A percentile compares a stretch with the other conserved stretches of the same genome.
phyloP scores from a whole-genome alignment of 2,888 invertebrate genomes.

The Sinopyrophorus schimmeli region DNA sequence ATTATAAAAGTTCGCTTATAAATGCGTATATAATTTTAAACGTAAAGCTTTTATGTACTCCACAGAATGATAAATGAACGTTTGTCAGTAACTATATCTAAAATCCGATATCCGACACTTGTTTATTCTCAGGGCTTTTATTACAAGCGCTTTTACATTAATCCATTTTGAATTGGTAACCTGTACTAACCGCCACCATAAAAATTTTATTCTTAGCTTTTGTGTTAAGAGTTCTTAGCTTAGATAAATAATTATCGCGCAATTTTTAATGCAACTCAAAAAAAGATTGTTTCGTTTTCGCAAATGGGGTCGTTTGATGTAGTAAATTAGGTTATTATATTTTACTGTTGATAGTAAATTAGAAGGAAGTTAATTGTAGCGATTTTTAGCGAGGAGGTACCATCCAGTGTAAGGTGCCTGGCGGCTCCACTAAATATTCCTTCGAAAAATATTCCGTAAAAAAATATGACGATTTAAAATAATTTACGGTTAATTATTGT shows the following conservation, averaged over 20 bases:
- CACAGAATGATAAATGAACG: slow-evolving; percentile 20
- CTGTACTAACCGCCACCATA: slow-evolving; percentile 8
- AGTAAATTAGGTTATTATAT: slow-evolving; percentile 30
- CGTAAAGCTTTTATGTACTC: slow-evolving; percentile 14
- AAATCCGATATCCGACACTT: slow-evolving; percentile 41
- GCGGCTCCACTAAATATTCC: too few relatives aligned
- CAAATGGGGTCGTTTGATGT: not conserved
- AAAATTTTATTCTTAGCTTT: too few relatives aligned
- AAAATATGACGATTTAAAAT: too few relatives aligned
- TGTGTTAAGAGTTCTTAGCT: too few relatives aligned
- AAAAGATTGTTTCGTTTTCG: slow-evolving; percentile 5
- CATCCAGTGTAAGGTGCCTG: slow-evolving; percentile 28
- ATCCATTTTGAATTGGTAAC: slow-evolving; percentile 23
- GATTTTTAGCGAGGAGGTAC: slow-evolving; percentile 29
- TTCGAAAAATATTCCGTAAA: too few relatives aligned
- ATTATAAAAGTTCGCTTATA: slow-evolving; percentile 15
- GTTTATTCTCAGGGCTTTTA: slow-evolving; percentile 38
- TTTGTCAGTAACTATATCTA: slow-evolving; percentile 32
- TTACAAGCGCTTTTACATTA: slow-evolving; percentile 15
- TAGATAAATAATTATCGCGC: too few relatives aligned
- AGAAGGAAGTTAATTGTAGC: slow-evolving; percentile 30
- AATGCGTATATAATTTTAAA: slow-evolving; percentile 15
- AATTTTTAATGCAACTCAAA: too few relatives aligned
- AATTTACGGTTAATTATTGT: slow-evolving; percentile 5
- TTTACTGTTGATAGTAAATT: slow-evolving; percentile 31